phyloP scores from a whole-genome alignment of 2,888 invertebrate genomes.

The Archips xylosteana region DNA sequence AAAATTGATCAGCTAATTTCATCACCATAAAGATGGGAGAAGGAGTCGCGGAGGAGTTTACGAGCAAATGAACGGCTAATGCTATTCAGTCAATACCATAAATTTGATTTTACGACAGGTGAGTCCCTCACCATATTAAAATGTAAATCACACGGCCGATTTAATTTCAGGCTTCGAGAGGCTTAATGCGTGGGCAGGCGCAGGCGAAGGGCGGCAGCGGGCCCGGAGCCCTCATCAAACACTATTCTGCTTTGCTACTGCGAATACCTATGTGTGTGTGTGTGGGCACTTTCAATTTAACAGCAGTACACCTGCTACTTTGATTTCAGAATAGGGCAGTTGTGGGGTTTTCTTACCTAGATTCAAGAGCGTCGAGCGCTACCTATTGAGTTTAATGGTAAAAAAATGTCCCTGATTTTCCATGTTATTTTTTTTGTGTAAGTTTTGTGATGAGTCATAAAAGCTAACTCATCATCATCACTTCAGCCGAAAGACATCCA shows the following conservation, averaged over 20 bases:
- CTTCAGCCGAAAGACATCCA: too few species aligned
- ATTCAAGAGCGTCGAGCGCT: too few species aligned
- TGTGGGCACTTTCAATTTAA: too few species aligned
- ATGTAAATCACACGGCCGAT: constrained; percentile 83
- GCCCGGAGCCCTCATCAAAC: neutral
- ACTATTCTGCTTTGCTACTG: neutral
- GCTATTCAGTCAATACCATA: constrained; percentile 75
- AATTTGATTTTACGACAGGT: constrained; percentile 80
- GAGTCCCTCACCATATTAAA: constrained; percentile 81
- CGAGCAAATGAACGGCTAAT: constrained; percentile 61
- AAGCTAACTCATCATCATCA: too few species aligned
- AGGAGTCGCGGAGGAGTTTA: constrained; percentile 48
- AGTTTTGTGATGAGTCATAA: too few species aligned
- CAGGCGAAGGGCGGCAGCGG: constrained; percentile 46
- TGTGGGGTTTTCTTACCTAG: too few species aligned
- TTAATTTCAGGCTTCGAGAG: constrained; percentile 82
- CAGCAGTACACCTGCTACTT: too few species aligned
- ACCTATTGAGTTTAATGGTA: too few species aligned
- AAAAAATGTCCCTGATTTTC: too few species aligned
- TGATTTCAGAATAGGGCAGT: too few species aligned
- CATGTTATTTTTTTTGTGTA: too few species aligned
- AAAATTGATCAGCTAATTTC: constrained; percentile 61
- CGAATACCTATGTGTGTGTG: too few species aligned
- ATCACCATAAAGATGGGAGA: constrained; percentile 61
- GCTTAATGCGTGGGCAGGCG: constrained; percentile 58